Evolutionary conservation across 2,888 invertebrate species (phyloP), one percentile per base, ranked within the genome.

Genomic region (Allolobophora icterica): DNA sequence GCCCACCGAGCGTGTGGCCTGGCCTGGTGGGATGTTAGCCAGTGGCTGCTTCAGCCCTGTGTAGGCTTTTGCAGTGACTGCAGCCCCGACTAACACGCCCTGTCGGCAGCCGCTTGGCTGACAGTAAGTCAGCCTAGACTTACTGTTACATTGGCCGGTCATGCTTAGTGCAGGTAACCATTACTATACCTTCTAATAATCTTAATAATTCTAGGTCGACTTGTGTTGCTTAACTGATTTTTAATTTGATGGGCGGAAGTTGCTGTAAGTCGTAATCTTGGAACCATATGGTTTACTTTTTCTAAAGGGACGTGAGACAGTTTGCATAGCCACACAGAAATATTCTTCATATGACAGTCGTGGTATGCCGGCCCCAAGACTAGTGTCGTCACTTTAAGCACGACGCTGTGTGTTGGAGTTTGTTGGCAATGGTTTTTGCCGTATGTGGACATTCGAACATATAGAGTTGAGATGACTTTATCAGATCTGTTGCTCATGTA

Each of bases 101-200:
- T 71, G 71, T n/a, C 11, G 30, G 24, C 58, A n/a, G n/a, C n/a
- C n/a, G n/a, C n/a, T 71, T 4, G 15, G 52, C 52, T 52, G 52
- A n/a, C 3, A n/a, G 71, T n/a, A n/a, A n/a, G 71, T n/a, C n/a
- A n/a, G 71, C 71, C 71, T 71, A 8, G n/a, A 71, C 30, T 71
- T 71, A n/a, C 71, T 71, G n/a, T 71, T n/a, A 71, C n/a, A 71
- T 71, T 71, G n/a, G 71, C n/a, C 71, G 30, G 71, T n/a, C 71
- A 24, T 52, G 52, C 52, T 21, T 6, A n/a, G 4, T 71, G 71
- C n/a, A 71, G 71, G 71, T 71, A 71, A n/a, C 71, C 71, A n/a
- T 30, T n/a, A 71, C n/a, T 71, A 0, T 71, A 71, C 71, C 71
- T 71, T 71, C n/a, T 30, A 71, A 71, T n/a, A 71, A 71, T 71